These are phyloP conservation scores for Actinopyga echinites DNA, from an alignment of 53 echinoderm and acorn worm genomes.

Conservation along the genomic window DNA sequence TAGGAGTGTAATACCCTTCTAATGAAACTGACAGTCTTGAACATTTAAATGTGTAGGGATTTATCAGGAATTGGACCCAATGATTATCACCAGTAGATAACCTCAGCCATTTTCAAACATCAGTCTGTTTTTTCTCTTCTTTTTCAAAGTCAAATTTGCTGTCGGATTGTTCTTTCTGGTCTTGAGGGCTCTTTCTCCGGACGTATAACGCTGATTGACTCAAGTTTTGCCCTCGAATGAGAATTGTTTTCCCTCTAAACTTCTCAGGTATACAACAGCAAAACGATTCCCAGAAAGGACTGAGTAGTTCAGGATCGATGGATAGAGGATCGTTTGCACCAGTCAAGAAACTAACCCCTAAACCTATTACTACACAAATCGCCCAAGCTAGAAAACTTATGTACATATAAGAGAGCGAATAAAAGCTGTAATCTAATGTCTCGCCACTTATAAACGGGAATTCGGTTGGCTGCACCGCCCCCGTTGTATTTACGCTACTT, in stretches of 20 bases:
- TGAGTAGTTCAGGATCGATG: conserved; percentile 1
- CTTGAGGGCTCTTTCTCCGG: conserved; percentile 1
- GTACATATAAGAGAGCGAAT: conserved; percentile 35
- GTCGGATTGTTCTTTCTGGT: not conserved
- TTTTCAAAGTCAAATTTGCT: no score
- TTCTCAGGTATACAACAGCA: conserved; percentile 33
- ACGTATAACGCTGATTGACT: conserved; percentile 26
- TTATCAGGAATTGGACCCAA: no score
- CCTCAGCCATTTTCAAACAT: no score
- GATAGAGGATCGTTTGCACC: conserved; percentile 27
- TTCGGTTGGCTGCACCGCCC: not conserved
- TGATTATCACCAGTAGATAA: no score
- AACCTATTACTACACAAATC: conserved; percentile 12
- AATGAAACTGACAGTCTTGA: no score
- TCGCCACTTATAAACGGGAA: not conserved
- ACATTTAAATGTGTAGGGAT: no score
- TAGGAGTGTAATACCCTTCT: no score
- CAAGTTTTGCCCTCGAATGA: not conserved
- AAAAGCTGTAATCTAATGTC: not conserved
- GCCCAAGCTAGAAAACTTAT: conserved; percentile 31
- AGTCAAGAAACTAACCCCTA: conserved; percentile 20
- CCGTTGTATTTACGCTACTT: not conserved
- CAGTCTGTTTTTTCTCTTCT: no score
- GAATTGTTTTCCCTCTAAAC: not conserved
- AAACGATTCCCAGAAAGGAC: conserved; percentile 35